These are phyloP conservation scores for Myotis brandtii DNA, from an alignment of 2,113 vertebrate species.

Conservation along the genomic window DNA sequence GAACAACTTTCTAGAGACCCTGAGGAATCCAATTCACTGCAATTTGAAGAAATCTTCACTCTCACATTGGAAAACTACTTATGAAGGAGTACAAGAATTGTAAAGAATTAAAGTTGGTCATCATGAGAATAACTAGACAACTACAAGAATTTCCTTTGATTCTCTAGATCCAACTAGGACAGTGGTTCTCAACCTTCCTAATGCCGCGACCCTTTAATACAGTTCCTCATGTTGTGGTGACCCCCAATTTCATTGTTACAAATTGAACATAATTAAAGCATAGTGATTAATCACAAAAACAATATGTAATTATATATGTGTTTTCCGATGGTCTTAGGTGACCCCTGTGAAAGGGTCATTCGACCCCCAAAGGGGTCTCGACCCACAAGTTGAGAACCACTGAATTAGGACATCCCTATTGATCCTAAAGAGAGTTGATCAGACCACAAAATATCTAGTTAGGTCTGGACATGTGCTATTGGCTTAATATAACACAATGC, in stretches of 20 bases:
- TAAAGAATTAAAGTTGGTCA: constrained; percentile 17
- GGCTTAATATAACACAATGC: neutral
- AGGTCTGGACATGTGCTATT: neutral
- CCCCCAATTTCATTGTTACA: no score
- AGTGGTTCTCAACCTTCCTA: no score
- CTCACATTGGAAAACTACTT: neutral
- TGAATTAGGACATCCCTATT: neutral
- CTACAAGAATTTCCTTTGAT: neutral
- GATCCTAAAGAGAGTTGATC: neutral
- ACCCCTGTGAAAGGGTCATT: no score
- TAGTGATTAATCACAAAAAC: no score
- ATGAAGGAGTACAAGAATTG: neutral
- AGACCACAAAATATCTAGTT: neutral
- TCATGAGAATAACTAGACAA: neutral
- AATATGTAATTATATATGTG: no score
- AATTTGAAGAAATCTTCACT: constrained; percentile 8
- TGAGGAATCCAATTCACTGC: neutral
- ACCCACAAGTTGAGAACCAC: no score
- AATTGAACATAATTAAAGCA: no score
- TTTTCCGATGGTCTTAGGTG: no score
- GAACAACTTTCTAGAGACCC: neutral
- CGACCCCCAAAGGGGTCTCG: no score
- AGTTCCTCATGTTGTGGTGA: no score
- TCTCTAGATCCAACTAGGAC: neutral
- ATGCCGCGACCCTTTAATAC: no score